Base-by-base conservation (phyloP, 2,797 vertebrate genomes). In the Chrysocyon brachyurus region DNA sequence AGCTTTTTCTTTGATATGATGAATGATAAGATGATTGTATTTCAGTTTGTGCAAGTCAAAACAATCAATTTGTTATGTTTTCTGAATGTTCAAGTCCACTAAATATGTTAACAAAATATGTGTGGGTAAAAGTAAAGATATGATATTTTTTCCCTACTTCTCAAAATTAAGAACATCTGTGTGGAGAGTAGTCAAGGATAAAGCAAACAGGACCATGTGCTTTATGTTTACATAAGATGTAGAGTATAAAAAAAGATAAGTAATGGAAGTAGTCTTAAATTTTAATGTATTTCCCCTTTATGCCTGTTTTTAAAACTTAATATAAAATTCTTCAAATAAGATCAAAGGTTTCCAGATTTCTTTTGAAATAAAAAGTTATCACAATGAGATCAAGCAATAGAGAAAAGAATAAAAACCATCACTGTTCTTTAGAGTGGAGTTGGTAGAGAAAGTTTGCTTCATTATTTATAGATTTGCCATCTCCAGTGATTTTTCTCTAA, bases 101-200 rank as follows among this genome's bases (percentile, higher is more conserved):
- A 73, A 88, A 90, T 63, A 59, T 85, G 28, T 52, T 93, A 88
- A 95, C 14, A 75, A 97, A 93, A 87, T 91, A 57, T 61, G 91
- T 91, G 40, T 90, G 52, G 21, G 3, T 87, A 33, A 84, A 88
- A 91, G 26, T 88, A 72, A 78, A 79, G 7, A 36, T 59, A 61
- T 84, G 16, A 59, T n/a, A 63, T 92, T 91, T 94, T 40, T 93
- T 66, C 17, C 21, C 21, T 85, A 36, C 10, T 77, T 88, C 64
- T 89, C 59, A 57, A 81, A 85, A 85, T 93, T 82, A 95, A 86
- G 16, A 89, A 75, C 22, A 63, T 77, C 63, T 91, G 49, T 88
- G 1, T 79, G 77, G 36, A 24, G 26, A 63, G 17, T 86, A 56
- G 46, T 81, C 86, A 57, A 19, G 17, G 21, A 1, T 81, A 85